Evolutionary conservation across 1,140 invertebrate species (phyloP).

Genomic region (Plodia interpunctella): DNA sequence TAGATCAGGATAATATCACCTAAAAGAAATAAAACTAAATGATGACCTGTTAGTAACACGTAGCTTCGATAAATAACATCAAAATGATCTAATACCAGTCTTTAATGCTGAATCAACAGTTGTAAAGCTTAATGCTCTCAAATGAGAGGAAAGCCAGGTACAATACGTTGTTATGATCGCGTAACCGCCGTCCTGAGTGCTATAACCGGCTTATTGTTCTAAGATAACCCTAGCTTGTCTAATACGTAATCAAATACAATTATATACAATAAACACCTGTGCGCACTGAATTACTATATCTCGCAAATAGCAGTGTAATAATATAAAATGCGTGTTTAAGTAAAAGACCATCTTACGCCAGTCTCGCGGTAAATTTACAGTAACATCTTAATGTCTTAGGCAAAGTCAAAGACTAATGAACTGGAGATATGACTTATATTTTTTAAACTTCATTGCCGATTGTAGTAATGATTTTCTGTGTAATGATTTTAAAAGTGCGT

Average conservation of each 20-base stretch:
- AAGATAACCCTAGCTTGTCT: constrained; percentile 1
- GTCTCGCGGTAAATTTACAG: background rate
- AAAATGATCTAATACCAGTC: background rate
- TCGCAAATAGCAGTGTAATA: background rate
- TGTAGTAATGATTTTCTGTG: no score
- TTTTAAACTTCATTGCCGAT: no score
- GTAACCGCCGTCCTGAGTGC: background rate
- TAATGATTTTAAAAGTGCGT: no score
- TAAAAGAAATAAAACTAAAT: no score
- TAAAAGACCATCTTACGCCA: background rate
- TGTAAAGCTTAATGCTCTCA: background rate
- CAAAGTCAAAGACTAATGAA: no score
- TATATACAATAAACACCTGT: background rate
- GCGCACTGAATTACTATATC: background rate
- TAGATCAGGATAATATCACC: no score
- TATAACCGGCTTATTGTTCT: background rate
- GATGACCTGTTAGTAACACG: no score
- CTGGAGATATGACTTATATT: no score
- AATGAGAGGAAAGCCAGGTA: background rate
- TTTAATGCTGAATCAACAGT: background rate
- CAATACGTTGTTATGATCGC: background rate
- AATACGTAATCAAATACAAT: constrained; percentile 1
- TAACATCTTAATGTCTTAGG: background rate
- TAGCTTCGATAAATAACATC: background rate
- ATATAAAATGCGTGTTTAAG: background rate